Conservation (phyloP, 2,888 invertebrate genomes). For the Adineta ricciae region DNA sequence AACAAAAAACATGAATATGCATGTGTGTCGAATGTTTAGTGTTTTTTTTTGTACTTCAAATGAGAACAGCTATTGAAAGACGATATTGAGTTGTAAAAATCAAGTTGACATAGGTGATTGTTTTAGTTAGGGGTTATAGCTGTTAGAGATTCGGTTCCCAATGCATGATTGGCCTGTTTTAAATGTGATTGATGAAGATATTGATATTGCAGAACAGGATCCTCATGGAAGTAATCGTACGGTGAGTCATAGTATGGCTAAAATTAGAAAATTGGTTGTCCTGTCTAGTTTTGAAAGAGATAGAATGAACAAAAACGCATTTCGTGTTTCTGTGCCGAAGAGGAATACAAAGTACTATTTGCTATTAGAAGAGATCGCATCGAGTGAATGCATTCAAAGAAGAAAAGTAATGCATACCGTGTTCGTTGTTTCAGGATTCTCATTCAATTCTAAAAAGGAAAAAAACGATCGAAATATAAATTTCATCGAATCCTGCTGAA, state of each 20-base stretch:
- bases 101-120: no score
- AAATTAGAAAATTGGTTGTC: neutral
- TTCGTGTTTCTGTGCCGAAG: no score
- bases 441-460: neutral
- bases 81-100: no score
- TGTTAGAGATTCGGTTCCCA: neutral
- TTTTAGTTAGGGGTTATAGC: neutral
- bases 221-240: neutral
- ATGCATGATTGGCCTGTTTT: neutral
- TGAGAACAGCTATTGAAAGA: no score
- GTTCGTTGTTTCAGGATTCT: neutral
- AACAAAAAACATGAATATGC: no score
- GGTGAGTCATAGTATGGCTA: conserved; percentile 12
- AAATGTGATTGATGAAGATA: conserved; percentile 6
- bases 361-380: no score
- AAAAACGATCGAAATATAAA: neutral
- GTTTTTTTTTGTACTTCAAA: no score
- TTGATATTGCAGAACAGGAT: neutral
- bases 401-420: neutral
- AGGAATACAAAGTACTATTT: no score
- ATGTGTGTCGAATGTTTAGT: no score
- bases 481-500: neutral
- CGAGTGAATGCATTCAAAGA: no score
- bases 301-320: no score
- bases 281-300: neutral